These are phyloP conservation scores for Lophotriccus pileatus DNA, from an alignment of 2,797 vertebrate species.

Conservation along the genomic window DNA sequence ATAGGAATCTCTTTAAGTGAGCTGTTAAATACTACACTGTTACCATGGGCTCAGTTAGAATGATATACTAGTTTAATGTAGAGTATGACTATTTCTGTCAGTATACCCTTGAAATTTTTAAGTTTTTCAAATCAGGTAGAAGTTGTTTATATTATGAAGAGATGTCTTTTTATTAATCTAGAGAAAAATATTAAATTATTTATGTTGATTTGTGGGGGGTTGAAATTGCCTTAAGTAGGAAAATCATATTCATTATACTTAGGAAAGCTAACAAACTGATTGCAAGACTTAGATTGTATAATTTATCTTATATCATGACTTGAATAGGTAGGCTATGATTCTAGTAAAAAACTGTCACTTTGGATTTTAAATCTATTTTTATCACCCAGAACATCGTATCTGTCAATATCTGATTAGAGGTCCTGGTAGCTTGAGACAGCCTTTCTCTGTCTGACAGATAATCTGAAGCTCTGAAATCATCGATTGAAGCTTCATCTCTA, in stretches of 20 bases:
- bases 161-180: neutral
- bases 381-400: conserved; percentile 61
- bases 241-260: neutral
- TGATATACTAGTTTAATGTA: neutral
- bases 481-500: conserved; percentile 20
- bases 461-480: conserved; percentile 53
- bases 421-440: conserved; percentile 38
- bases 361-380: conserved; percentile 70
- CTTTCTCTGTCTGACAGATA: conserved; percentile 70
- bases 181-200: neutral
- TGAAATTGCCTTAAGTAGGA: conserved; percentile 17
- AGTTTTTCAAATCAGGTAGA: neutral
- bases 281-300: neutral
- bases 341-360: conserved; percentile 48
- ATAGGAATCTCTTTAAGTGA: neutral
- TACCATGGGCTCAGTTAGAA: neutral
- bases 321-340: conserved; percentile 12
- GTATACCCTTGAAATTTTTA: neutral
- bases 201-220: neutral
- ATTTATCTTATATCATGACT: conserved; percentile 26
- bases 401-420: conserved; percentile 76
- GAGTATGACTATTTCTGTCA: neutral
- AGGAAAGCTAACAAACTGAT: conserved; percentile 18
- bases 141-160: neutral
- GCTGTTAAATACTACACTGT: neutral